phyloP scores from a whole-genome alignment of 2,797 vertebrate species.

The Chromis chromis region DNA sequence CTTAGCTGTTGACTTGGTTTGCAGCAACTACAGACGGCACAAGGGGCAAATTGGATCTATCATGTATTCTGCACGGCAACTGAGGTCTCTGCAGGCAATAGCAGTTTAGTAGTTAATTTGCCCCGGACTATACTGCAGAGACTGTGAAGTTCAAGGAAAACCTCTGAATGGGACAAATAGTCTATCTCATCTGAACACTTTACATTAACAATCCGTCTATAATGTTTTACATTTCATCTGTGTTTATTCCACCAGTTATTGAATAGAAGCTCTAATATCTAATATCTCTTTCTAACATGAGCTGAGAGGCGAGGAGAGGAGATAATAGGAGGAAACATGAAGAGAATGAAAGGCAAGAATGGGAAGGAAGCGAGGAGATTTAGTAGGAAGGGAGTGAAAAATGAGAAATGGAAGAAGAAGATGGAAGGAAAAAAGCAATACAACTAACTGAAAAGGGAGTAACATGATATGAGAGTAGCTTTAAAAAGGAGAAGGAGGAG shows the following conservation, averaged over 20 bases:
- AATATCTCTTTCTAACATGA: not conserved
- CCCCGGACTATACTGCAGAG: not conserved
- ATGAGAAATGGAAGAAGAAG: constrained; percentile 8
- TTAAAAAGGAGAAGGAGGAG: not conserved
- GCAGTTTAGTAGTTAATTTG: not conserved
- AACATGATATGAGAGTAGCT: not conserved
- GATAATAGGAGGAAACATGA: not conserved
- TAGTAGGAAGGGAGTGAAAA: not conserved
- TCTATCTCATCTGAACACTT: not conserved
- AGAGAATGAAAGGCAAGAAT: not conserved
- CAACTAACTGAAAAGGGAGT: not conserved
- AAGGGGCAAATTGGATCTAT: constrained; percentile 29
- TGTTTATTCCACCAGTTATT: not conserved
- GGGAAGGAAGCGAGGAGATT: not conserved
- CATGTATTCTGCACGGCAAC: not conserved
- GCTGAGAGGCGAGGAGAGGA: not conserved
- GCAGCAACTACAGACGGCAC: not conserved
- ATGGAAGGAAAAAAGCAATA: not conserved
- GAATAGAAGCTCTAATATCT: not conserved
- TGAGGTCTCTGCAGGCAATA: not conserved
- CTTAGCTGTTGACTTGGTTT: not conserved
- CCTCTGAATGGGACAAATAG: not conserved
- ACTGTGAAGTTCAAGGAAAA: not conserved
- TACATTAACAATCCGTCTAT: not conserved
- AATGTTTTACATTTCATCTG: constrained; percentile 6